Conservation (phyloP, 1,140 invertebrate genomes). For the Dendrolimus kikuchii region DNA sequence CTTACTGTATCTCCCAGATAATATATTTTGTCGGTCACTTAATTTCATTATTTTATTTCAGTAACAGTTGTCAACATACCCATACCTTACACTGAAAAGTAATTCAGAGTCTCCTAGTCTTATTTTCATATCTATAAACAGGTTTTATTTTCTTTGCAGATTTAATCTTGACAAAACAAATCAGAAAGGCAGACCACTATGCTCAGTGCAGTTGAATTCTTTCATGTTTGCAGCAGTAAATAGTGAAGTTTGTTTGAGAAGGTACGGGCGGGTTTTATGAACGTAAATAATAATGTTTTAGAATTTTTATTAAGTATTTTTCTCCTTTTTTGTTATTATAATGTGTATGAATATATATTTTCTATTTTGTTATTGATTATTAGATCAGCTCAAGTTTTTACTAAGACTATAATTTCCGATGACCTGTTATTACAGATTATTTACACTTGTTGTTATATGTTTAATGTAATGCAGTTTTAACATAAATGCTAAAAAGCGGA, state of each 20-base stretch:
- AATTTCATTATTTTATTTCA: no score
- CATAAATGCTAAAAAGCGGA: no score
- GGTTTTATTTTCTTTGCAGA: constrained; percentile 36
- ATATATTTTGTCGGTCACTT: no score
- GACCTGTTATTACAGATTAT: no score
- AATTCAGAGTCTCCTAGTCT: no score
- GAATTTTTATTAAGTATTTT: constrained; percentile 10
- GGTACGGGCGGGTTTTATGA: constrained; percentile 29
- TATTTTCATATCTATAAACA: background rate
- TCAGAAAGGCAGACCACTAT: constrained; percentile 81
- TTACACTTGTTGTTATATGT: no score
- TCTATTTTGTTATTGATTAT: background rate
- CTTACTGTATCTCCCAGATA: no score
- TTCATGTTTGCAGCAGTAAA: constrained; percentile 93
- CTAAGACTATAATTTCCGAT: no score
- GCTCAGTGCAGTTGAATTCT: constrained; percentile 87
- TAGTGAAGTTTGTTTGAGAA: constrained; percentile 85
- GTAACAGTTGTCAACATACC: no score
- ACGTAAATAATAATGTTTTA: constrained; percentile 1
- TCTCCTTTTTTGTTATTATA: background rate
- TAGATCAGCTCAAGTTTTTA: background rate
- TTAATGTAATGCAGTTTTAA: no score
- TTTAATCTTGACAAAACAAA: constrained; percentile 74
- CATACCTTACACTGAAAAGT: no score
- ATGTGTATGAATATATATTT: no score